Conservation (phyloP, 2,797 vertebrate genomes). For the Pachyuromys duprasi region DNA sequence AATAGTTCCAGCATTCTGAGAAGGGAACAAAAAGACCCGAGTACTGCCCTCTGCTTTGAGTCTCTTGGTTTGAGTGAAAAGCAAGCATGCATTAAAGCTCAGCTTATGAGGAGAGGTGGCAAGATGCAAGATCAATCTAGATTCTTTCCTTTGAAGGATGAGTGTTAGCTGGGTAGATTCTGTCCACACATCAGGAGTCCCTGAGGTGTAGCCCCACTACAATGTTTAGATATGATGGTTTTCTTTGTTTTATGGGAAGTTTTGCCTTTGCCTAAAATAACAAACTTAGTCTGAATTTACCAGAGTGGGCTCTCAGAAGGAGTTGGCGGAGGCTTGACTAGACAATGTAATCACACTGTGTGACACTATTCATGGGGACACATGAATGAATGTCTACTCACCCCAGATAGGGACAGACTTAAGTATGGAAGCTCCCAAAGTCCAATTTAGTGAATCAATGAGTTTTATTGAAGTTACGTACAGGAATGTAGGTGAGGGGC, state of each 20-base stretch:
- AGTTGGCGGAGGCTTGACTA: background rate
- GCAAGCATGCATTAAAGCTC: constrained; percentile 19
- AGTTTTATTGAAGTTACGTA: background rate
- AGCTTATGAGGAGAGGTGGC: background rate
- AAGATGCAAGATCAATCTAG: background rate
- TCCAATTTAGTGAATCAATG: background rate
- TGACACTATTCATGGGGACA: background rate
- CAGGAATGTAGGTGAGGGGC: background rate
- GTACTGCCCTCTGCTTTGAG: background rate
- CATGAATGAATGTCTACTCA: background rate
- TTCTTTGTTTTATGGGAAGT: background rate
- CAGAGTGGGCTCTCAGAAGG: background rate
- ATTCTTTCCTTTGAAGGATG: background rate
- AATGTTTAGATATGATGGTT: background rate
- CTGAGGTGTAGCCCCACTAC: background rate
- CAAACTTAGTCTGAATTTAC: background rate
- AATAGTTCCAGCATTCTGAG: constrained; percentile 3
- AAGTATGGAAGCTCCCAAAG: background rate
- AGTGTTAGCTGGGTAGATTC: background rate
- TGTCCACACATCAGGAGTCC: background rate
- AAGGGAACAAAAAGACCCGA: background rate
- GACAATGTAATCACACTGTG: background rate
- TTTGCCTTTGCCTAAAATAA: background rate
- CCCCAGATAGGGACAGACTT: background rate
- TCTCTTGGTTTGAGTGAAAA: constrained; percentile 30